Percentiles rank a stretch among this genome's conserved stretches.
phyloP scores from a whole-genome alignment of 2,888 invertebrate species.

The Amphimallon solstitiale region DNA sequence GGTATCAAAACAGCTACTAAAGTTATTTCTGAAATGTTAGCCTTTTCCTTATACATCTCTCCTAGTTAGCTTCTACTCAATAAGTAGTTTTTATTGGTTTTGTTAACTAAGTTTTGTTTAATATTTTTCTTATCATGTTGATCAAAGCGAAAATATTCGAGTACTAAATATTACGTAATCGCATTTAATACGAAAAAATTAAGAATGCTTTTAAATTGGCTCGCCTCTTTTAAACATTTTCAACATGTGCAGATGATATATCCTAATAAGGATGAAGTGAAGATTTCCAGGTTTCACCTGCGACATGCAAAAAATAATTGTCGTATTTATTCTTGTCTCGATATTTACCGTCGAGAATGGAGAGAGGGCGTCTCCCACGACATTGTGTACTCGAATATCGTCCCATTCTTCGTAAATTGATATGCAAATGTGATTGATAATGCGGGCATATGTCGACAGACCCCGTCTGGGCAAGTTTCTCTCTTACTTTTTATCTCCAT shows the following conservation, averaged over 20 bases:
- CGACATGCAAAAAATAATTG: not conserved
- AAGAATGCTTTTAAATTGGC: no score
- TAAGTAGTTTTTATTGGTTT: no score
- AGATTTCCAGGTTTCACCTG: not conserved
- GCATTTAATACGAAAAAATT: no score
- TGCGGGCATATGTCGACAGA: slow-evolving; percentile 33
- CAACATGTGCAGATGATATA: not conserved
- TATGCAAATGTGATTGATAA: slow-evolving; percentile 39
- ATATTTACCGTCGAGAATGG: slow-evolving; percentile 2
- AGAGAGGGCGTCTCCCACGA: slow-evolving; percentile 46
- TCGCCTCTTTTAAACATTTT: not conserved
- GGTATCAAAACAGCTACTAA: no score
- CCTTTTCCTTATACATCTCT: no score
- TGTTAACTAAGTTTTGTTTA: no score
- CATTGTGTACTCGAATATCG: slow-evolving; percentile 40
- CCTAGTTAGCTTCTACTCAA: no score
- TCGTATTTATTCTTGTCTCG: slow-evolving; percentile 7
- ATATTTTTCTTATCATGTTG: no score
- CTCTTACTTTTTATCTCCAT: not conserved
- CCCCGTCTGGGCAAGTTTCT: slow-evolving; percentile 11
- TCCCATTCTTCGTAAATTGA: slow-evolving; percentile 40
- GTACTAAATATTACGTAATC: no score
- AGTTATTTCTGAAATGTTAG: no score
- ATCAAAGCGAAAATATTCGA: no score
- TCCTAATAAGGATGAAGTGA: not conserved